Percentiles rank a stretch among this genome's conserved stretches.
phyloP scores from a whole-genome alignment of 37 sponge, comb jelly and placozoan species.

The Spongilla lacustris region DNA sequence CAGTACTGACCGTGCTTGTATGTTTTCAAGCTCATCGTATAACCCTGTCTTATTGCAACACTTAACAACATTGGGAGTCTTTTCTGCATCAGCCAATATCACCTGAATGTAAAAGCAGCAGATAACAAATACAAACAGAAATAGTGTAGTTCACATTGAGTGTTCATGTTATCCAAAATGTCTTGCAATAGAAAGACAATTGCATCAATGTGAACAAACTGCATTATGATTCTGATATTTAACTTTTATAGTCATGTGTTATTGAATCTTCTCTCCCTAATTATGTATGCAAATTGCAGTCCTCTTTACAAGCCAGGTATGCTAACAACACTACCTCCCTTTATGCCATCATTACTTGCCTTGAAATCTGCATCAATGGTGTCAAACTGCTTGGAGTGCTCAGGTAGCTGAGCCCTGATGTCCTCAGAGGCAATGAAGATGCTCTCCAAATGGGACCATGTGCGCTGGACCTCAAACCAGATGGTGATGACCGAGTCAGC shows the following conservation, averaged over 20 bases:
- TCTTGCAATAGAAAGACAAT: too few species aligned
- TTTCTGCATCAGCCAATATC: slow-evolving; percentile 86
- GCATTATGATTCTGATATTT: too few species aligned
- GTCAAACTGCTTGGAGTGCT: slow-evolving; percentile 95
- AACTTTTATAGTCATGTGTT: too few species aligned
- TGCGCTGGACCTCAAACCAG: slow-evolving; percentile 99
- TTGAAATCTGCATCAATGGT: slow-evolving; percentile 95
- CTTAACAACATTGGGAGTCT: slow-evolving; percentile 95
- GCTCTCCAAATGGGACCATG: slow-evolving; percentile 98
- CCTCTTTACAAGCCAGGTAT: too few species aligned
- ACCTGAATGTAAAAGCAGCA: slow-evolving; percentile 20
- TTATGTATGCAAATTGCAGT: too few species aligned
- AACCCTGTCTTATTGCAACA: slow-evolving; percentile 87
- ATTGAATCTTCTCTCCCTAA: too few species aligned
- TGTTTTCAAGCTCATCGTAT: slow-evolving; percentile 85
- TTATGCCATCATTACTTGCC: slow-evolving; percentile 16
- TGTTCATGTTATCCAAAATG: too few species aligned
- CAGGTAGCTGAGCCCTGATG: slow-evolving; percentile 94
- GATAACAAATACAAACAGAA: neutral
- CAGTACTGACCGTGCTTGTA: slow-evolving; percentile 76
- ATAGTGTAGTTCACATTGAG: neutral
- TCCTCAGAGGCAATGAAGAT: slow-evolving; percentile 99
- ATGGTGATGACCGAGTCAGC: slow-evolving; percentile 96
- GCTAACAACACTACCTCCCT: too few species aligned
- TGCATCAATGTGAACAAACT: too few species aligned